Evolutionary conservation across 2,888 invertebrate genomes (phyloP).

Genomic region (Allolobophora icterica): DNA sequence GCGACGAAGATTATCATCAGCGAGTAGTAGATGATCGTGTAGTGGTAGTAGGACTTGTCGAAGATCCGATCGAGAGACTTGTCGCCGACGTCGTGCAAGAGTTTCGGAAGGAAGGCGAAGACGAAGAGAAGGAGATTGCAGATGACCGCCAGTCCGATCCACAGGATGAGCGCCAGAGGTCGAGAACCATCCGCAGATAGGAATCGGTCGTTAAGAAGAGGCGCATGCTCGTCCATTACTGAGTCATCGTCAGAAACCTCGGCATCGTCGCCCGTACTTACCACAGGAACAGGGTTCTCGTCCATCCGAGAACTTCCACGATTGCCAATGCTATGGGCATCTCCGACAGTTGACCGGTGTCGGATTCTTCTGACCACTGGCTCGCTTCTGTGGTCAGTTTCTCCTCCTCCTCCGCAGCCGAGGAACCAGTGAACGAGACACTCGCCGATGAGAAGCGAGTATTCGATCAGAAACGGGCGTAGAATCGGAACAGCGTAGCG

Average conservation of each 20-base stretch:
- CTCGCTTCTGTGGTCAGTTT: not conserved
- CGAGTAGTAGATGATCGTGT: not conserved
- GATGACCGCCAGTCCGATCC: not conserved
- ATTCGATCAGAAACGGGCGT: slow-evolving; percentile 14
- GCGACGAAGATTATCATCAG: not conserved
- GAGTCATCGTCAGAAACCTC: not conserved
- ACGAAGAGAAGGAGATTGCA: not conserved
- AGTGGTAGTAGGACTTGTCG: not conserved
- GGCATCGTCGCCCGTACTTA: not conserved
- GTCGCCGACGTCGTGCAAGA: not conserved
- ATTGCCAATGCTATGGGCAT: not conserved
- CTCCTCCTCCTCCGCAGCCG: not conserved
- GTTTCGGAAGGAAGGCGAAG: slow-evolving; percentile 21
- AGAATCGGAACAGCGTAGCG: not conserved
- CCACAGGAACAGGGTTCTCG: not conserved
- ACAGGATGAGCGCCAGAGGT: not conserved
- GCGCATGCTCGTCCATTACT: not conserved
- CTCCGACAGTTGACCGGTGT: not conserved
- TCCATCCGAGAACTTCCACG: not conserved
- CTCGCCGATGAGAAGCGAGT: not conserved
- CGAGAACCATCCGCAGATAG: not conserved
- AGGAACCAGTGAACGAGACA: slow-evolving; percentile 24
- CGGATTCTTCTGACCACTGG: not conserved
- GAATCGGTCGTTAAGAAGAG: not conserved
- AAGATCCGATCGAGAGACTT: not conserved